phyloP scores from a whole-genome alignment of 1,140 invertebrate genomes.

The Macrobrachium rosenbergii region DNA sequence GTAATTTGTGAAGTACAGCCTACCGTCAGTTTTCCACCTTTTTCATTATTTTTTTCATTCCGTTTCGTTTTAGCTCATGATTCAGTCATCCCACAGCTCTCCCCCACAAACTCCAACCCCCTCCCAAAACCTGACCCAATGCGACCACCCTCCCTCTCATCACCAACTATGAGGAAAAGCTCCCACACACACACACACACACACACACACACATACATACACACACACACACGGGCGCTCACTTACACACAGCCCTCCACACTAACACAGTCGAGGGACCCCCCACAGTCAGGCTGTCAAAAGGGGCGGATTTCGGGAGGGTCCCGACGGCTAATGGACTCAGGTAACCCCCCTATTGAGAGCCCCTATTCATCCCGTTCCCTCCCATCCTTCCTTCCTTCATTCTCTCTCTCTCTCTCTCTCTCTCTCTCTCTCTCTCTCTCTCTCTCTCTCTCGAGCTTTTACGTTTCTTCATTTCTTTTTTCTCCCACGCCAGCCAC shows the following conservation, averaged over 20 bases:
- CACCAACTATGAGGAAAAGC: neutral
- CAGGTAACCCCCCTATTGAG: slow-evolving; percentile 58
- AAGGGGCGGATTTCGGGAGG: slow-evolving; percentile 55
- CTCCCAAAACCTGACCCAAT: neutral
- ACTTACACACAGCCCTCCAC: slow-evolving; percentile 7
- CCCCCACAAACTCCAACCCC: neutral
- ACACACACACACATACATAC: neutral
- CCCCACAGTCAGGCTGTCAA: slow-evolving; percentile 46
- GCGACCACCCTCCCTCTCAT: neutral
- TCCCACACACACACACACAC: slow-evolving; percentile 21
- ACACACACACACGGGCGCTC: slow-evolving; percentile 19
- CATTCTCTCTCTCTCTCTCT: slow-evolving; percentile 18
- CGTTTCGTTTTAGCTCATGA: neutral
- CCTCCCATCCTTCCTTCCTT: neutral
- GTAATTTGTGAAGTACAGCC: too few relatives aligned
- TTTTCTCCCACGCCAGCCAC: neutral
- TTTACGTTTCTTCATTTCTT: neutral
- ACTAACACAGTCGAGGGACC: slow-evolving; percentile 31
- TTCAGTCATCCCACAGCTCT: neutral
- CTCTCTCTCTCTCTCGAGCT: neutral
- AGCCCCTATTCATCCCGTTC: slow-evolving; percentile 43
- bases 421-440: neutral
- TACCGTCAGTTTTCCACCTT: neutral
- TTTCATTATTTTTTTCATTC: neutral
- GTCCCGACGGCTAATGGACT: slow-evolving; percentile 48